A percentile compares a stretch with the other conserved stretches of the same genome.
phyloP scores from a whole-genome alignment of 2,888 invertebrate species.

The Cheiracanthium punctorium region DNA sequence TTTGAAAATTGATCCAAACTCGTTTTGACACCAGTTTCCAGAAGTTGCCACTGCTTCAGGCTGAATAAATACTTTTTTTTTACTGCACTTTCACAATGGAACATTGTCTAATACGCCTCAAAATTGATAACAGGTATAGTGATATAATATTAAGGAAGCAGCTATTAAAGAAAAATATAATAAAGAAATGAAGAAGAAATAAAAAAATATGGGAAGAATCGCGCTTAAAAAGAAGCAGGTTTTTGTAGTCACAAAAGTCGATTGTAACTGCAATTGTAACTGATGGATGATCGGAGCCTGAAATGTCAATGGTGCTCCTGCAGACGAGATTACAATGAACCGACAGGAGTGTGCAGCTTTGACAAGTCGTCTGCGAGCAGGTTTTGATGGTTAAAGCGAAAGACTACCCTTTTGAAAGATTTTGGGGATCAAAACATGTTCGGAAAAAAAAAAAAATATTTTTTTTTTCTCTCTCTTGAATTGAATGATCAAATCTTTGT shows the following conservation, averaged over 20 bases:
- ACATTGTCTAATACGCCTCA: slow-evolving; percentile 13
- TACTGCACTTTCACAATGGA: not conserved
- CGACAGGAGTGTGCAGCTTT: not conserved
- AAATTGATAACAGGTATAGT: slow-evolving; percentile 13
- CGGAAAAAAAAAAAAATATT: not conserved
- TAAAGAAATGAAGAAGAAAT: not conserved
- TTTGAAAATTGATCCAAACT: slow-evolving; percentile 13
- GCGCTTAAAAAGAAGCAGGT: slow-evolving; percentile 29
- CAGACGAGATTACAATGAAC: slow-evolving; percentile 15
- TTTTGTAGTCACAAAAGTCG: slow-evolving; percentile 36
- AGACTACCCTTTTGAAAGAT: slow-evolving; percentile 13
- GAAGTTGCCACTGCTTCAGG: not conserved
- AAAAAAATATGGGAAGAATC: not conserved
- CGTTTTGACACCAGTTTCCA: slow-evolving; percentile 4
- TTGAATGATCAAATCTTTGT: slow-evolving; percentile 7
- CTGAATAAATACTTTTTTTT: not conserved
- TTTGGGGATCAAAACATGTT: not conserved
- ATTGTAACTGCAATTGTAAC: slow-evolving; percentile 13
- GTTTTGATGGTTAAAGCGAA: not conserved
- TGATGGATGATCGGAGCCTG: not conserved
- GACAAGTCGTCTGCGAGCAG: slow-evolving; percentile 13
- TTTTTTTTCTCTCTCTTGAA: not conserved
- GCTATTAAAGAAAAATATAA: not conserved
- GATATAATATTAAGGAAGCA: slow-evolving; percentile 15
- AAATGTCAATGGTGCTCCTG: not conserved